Conservation (phyloP, 2,113 vertebrate species). For the Tor tambroides region DNA sequence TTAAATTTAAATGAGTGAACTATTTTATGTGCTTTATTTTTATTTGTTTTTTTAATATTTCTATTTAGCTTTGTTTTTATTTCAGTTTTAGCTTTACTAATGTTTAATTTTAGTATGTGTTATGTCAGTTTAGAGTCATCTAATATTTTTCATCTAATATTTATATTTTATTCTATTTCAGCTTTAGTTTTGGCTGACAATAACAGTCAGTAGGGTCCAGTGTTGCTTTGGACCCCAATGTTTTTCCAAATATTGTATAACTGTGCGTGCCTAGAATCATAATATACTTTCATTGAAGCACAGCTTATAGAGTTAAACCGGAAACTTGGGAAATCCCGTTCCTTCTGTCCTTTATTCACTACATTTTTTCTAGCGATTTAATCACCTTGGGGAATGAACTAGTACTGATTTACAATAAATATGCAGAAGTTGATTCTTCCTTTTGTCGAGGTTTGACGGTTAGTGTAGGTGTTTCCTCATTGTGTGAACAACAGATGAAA, state of each 20-base stretch:
- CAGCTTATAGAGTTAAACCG: neutral
- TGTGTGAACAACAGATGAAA: neutral
- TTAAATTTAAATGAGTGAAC: neutral
- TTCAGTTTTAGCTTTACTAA: neutral
- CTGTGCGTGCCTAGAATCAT: too few species aligned
- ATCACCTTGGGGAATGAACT: neutral
- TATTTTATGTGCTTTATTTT: too few species aligned
- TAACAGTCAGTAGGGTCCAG: too few species aligned
- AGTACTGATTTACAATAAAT: neutral
- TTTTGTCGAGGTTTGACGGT: neutral
- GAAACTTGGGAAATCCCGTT: neutral
- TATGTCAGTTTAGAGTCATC: too few species aligned
- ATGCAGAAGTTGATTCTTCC: neutral
- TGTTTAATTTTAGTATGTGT: too few species aligned
- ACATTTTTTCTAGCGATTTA: neutral
- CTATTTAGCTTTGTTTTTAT: neutral
- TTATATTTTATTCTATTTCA: neutral
- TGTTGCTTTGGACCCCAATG: neutral
- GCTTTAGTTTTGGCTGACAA: too few species aligned
- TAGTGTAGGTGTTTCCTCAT: neutral
- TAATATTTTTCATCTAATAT: neutral
- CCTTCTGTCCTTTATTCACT: neutral
- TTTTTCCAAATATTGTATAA: neutral
- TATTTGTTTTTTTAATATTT: too few species aligned
- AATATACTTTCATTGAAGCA: neutral